Base-by-base conservation (phyloP, 2,888 invertebrate species). In the Molanna angustata region DNA sequence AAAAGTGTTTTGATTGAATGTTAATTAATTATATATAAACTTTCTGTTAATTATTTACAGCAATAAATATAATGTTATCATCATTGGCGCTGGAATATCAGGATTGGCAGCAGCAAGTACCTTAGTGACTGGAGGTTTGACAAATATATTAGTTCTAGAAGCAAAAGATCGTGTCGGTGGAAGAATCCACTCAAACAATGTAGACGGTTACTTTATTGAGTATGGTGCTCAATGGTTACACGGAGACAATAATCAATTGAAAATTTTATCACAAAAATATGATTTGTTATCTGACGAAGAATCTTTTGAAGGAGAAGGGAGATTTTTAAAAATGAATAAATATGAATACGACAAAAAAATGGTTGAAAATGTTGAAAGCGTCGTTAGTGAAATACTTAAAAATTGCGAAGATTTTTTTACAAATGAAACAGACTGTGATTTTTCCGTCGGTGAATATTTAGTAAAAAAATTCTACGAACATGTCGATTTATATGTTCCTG, bases 171-270 rank as follows among this genome's bases (percentile, higher is more conserved):
- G 66, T 58, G 63, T 78, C 14, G 83, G 83, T 18, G 83, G 83
- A 11, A 67, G 83, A 60, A 74, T 82, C 49, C 61, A 66, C 37
- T 77, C 82, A 0, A 54, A 73, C 19, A 57, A 64, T 4, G 65
- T 73, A 57, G 68, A 72, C 43, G 62, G 66, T 4, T 65, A 66
- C 21, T 66, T 73, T 56, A 62, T 83, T 41, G 84, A 84, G 64
- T 60, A 75, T 17, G 84, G 85, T 1, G 84, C 84, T 1, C 83
- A 84, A 63, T 84, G 82, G 80, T 65, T 84, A 32, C 84, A 84
- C 61, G 83, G 83, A 1, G 73, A 76, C 49, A 64, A 69, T 45
- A 83, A 79, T 63, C 64, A 66, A n/a, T 64, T 83, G 17, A 80
- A 73, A 51, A 63, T 73, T 56, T 64, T 80, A 18, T 76, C 80